Base-by-base conservation (phyloP, 2,888 invertebrate genomes). In the Dioctria rufipes region DNA sequence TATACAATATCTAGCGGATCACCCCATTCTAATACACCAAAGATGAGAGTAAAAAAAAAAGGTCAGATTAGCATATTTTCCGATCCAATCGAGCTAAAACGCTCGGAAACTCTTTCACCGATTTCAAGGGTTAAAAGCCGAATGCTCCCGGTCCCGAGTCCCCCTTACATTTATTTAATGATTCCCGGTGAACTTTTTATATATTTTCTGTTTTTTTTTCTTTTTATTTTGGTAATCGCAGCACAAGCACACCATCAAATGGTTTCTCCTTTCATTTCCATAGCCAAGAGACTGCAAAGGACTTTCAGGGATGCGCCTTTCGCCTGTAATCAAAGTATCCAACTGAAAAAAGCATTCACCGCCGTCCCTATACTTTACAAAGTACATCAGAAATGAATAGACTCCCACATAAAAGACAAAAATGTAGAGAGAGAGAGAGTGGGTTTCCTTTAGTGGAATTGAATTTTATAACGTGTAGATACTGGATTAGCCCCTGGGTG, bases 11-110 rank as follows among this genome's bases (percentile, higher is more conserved):
- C 46, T n/a, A 61, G 40, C n/a, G 25, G 39, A 63, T 46, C 46
- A 9, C 46, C 39, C 61, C 46, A 9, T 13, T 63, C 77, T 63
- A 63, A 77, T 42, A 66, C 43, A 25, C 25, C 25, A 25, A 25
- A 25, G 25, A 25, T 25, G 25, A 25, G 25, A 25, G 25, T 25
- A 66, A 43, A 13, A 43, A 69, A n/a, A 79, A 79, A 79, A 60
- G 79, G 79, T 79, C 71, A 69, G 80, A 80, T 80, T 80, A 71
- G 80, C 80, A 80, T 80, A 80, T 80, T 80, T 80, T 80, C 78
- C 80, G 77, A 84, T 84, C 84, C 84, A 84, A 84, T 84, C 84
- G 84, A 83, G 84, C 84, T 84, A 84, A 84, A 84, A 84, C 82
- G 84, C 80, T 84, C 80, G 84, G 83, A 84, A 84, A 83, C 83